phyloP scores from a whole-genome alignment of 2,113 vertebrate genomes.

The Pollachius pollachius region DNA sequence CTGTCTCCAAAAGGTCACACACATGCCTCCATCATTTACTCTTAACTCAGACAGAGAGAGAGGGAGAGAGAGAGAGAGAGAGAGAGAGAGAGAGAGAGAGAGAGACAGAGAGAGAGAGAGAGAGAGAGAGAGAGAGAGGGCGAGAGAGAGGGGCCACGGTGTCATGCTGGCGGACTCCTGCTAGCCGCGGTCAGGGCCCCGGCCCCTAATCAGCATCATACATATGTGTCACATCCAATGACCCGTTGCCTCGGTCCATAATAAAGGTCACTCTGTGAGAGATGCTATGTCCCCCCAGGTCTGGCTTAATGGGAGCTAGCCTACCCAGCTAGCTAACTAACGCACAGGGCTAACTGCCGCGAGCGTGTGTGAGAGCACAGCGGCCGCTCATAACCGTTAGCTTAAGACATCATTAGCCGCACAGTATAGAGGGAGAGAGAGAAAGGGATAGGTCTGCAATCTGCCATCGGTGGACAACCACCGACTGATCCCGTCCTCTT shows the following conservation, averaged over 20 bases:
- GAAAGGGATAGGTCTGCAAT: no score
- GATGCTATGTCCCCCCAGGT: slow-evolving; percentile 68
- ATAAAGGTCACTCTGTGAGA: slow-evolving; percentile 77
- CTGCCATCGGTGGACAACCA: no score
- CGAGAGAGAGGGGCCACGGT: slow-evolving; percentile 38
- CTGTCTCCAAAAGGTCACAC: slow-evolving; percentile 69
- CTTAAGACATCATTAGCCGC: no score
- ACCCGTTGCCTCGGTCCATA: slow-evolving; percentile 72
- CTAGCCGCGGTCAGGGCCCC: slow-evolving; percentile 56
- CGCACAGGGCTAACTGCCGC: no score
- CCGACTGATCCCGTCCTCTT: no score
- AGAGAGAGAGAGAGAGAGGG: background rate
- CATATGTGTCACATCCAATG: slow-evolving; percentile 78
- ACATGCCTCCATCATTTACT: slow-evolving; percentile 69
- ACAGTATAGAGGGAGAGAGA: no score
- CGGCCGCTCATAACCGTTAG: no score
- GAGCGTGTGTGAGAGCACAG: no score
- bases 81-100: slow-evolving; percentile 1
- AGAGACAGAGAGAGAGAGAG: no score
- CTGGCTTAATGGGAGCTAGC: slow-evolving; percentile 66
- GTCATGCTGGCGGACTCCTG: slow-evolving; percentile 69
- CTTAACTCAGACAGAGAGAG: slow-evolving; percentile 66
- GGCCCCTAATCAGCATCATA: slow-evolving; percentile 76
- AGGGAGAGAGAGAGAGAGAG: slow-evolving; percentile 4
- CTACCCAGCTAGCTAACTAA: slow-evolving; percentile 3